Conservation (phyloP, 2,888 invertebrate genomes). For the Temnothorax ravouxi region DNA sequence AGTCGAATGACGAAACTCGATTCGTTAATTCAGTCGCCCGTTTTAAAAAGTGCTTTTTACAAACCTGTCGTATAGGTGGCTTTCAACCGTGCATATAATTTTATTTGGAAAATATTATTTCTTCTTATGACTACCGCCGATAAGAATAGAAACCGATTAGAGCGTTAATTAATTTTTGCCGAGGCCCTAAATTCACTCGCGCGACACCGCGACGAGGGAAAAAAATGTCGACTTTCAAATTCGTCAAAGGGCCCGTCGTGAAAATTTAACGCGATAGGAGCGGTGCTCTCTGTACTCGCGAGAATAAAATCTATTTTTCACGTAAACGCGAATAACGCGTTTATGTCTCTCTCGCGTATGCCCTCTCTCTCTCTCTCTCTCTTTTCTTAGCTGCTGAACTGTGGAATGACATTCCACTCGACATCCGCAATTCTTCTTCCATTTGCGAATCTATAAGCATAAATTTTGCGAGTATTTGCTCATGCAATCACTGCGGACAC, state of each 20-base stretch:
- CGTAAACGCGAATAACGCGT: conserved; percentile 39
- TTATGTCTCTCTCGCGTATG: background rate
- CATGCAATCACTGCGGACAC: no score
- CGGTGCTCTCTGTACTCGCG: conserved; percentile 21
- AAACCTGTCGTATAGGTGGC: background rate
- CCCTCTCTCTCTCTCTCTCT: background rate
- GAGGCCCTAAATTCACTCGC: conserved; percentile 21
- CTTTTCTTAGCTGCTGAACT: background rate
- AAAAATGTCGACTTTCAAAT: conserved; percentile 25
- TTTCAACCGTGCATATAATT: background rate
- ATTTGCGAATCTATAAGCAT: no score
- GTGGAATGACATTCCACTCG: no score
- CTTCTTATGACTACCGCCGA: background rate
- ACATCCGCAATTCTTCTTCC: no score
- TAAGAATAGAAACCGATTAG: background rate
- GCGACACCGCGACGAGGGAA: background rate
- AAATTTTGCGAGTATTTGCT: no score
- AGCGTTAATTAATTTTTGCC: background rate
- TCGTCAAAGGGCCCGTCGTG: conserved; percentile 15
- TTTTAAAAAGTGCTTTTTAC: background rate
- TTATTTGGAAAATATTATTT: background rate
- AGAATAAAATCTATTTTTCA: conserved; percentile 40
- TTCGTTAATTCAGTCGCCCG: background rate
- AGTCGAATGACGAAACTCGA: background rate
- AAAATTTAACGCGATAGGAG: conserved; percentile 30